Conservation (phyloP, 2,113 vertebrate genomes). For the Penelope pileata region DNA sequence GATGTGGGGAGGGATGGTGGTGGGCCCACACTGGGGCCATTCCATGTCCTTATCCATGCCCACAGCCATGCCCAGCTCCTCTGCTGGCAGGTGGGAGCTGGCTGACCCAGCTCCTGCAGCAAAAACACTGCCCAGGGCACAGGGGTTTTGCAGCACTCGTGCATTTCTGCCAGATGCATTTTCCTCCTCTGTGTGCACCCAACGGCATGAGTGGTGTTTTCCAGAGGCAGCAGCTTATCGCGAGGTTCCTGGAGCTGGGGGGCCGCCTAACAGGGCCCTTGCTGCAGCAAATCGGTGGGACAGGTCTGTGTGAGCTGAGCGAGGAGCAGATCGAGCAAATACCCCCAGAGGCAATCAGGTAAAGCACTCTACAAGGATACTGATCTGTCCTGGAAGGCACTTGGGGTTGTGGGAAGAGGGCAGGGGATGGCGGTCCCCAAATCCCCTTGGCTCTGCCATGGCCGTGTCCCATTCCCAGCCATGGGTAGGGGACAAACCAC, state of each 20-base stretch:
- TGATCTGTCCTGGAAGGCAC: accelerated
- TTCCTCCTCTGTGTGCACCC: neutral
- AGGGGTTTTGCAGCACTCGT: accelerated
- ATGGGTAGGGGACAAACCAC: accelerated
- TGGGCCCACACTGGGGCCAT: accelerated
- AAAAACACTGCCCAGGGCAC: accelerated
- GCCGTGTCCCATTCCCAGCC: accelerated
- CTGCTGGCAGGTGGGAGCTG: neutral
- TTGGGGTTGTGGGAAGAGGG: accelerated
- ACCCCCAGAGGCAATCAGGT: slow-evolving; percentile 33
- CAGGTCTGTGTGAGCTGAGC: slow-evolving; percentile 63
- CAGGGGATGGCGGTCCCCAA: neutral
- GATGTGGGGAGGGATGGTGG: accelerated
- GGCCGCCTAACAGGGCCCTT: slow-evolving; percentile 48
- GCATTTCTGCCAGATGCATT: accelerated
- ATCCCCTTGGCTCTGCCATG: accelerated
- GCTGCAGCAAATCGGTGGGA: slow-evolving; percentile 23
- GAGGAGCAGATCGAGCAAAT: slow-evolving; percentile 44
- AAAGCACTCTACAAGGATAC: accelerated
- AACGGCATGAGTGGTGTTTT: neutral
- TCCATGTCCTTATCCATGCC: too few relatives aligned
- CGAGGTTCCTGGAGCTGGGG: slow-evolving; percentile 44
- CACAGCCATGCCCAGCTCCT: too few relatives aligned
- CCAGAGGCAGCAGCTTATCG: slow-evolving; percentile 47
- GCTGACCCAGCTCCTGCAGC: neutral